Base-by-base conservation (phyloP, 2,888 invertebrate species). In the Rhagium mordax region DNA sequence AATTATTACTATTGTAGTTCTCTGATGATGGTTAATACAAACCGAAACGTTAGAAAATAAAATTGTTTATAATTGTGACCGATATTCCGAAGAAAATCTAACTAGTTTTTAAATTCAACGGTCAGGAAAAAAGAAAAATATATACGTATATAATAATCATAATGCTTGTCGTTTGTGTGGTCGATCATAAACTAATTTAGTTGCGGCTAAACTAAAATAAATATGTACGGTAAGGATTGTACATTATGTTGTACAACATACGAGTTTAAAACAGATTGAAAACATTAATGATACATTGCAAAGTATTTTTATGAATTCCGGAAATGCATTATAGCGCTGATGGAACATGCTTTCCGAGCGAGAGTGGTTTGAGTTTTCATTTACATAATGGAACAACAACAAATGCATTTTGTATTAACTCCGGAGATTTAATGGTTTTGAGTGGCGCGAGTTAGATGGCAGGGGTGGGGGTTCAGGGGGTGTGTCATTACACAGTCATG, bases 371-470 rank as follows among this genome's bases (percentile, higher is more conserved):
- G 86, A 86, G 87, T 87, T 88, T 88, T 88, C 87, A 88, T 88
- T 88, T 88, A 87, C 88, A 88, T 88, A 88, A 88, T 88, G 88
- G 87, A 88, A 88, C 87, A 88, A 88, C 88, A 88, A 88, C 88
- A 88, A 87, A 88, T 88, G 88, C 87, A 88, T 88, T 88, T 87
- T 87, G 87, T 88, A 88, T 88, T 88, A 87, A 87, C 86, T 87
- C 86, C 86, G 86, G 86, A 88, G 87, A 88, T 88, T 88, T 87
- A 88, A 87, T 88, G 87, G 87, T 84, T 83, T 83, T 82, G 84
- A 85, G 85, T 83, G 85, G 84, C 74, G 81, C 71, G 55, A 48
- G 72, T 66, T 71, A 71, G 75, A 75, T 75, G 69, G 71, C 61
- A 20, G 61, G 65, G 71, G 53, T 24, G 70, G 47, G 61, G 62